Conservation (phyloP, 2,113 vertebrate genomes). For the Aldabrachelys gigantea region DNA sequence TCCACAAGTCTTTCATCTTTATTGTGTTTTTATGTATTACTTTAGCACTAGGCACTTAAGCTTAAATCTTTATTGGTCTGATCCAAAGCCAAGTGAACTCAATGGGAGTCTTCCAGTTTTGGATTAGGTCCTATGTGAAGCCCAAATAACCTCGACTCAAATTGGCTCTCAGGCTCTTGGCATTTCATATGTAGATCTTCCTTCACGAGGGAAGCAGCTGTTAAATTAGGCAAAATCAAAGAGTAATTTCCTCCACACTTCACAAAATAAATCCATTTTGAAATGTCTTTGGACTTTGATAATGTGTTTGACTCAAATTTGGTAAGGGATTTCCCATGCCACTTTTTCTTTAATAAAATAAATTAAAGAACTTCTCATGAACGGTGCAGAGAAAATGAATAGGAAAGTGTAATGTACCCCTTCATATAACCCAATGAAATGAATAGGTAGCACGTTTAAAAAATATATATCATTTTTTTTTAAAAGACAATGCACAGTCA, state of each 20-base stretch:
- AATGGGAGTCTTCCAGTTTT: not conserved
- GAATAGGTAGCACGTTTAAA: not conserved
- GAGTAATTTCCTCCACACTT: constrained; percentile 28
- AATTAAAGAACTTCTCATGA: not conserved
- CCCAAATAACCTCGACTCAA: not conserved
- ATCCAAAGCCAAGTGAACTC: not conserved
- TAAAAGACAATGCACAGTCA: not conserved
- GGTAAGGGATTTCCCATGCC: not conserved
- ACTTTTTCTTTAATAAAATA: not conserved
- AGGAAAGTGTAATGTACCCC: not conserved
- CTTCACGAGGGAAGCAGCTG: constrained; percentile 9
- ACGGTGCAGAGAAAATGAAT: not conserved
- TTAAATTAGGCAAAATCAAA: constrained; percentile 19
- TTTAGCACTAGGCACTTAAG: not conserved
- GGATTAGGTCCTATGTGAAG: not conserved
- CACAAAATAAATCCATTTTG: not conserved
- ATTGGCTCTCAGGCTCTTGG: not conserved
- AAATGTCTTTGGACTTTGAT: not conserved
- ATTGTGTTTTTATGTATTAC: not conserved
- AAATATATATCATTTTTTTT: too few species aligned
- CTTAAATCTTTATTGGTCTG: not conserved
- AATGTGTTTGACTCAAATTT: not conserved
- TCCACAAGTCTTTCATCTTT: not conserved
- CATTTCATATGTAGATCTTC: not conserved
- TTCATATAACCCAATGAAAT: not conserved